phyloP scores from a whole-genome alignment of 2,797 vertebrate genomes.

The Chaetodon trifasciatus region DNA sequence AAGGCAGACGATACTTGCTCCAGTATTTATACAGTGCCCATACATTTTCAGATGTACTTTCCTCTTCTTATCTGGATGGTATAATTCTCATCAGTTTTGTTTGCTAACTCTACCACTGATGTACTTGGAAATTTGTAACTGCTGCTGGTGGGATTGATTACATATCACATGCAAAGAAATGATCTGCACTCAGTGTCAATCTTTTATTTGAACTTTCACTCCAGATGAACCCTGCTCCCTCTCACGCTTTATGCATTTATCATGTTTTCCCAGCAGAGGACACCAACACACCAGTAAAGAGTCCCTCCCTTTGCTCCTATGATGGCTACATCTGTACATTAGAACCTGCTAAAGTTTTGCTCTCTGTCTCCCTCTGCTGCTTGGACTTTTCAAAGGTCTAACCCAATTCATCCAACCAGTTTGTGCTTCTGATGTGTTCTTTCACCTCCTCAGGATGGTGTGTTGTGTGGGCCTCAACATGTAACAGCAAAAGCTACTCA shows the following conservation, averaged over 20 bases:
- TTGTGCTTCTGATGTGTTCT: background rate
- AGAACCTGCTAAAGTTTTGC: background rate
- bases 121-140: background rate
- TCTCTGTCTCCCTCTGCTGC: conserved; percentile 65
- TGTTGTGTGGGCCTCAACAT: background rate
- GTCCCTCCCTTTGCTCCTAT: background rate
- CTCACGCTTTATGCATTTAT: conserved; percentile 36
- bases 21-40: background rate
- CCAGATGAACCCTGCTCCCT: background rate
- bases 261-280: conserved; percentile 69
- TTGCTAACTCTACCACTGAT: background rate
- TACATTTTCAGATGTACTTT: background rate
- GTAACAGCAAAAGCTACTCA: background rate
- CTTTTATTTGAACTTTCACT: conserved; percentile 8
- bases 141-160: conserved; percentile 1
- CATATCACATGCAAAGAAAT: conserved; percentile 13
- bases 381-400: background rate
- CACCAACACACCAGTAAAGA: conserved; percentile 52
- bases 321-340: background rate
- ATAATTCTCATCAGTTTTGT: background rate
- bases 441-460: background rate
- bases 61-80: background rate
- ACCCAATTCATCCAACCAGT: background rate
- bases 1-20: too few species aligned
- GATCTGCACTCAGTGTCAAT: background rate